Base-by-base conservation (phyloP, 2,113 vertebrate species). In the Plecturocebus donacophilus region DNA sequence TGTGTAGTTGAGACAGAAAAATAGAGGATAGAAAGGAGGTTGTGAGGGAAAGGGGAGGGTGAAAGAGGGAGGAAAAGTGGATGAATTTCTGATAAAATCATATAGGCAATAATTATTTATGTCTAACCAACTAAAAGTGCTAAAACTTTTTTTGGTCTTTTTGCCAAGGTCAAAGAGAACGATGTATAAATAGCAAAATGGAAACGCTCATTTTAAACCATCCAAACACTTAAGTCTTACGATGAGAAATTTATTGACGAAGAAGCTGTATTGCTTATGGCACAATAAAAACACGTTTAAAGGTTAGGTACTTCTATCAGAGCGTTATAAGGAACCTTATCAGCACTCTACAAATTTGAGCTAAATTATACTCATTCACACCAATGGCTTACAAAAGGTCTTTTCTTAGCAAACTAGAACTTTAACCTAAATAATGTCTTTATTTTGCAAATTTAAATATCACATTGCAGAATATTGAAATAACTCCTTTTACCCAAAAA, bases 91-190 rank as follows among this genome's bases (percentile, higher is more conserved):
- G 64, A 7, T 54, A 84, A 90, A 89, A 25, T 85, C 11, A 52
- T 4, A 85, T 54, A 90, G n/a, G 9, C 70, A 61, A 5, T 94
- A 90, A 95, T 49, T 73, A 32, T 90, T 94, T 96, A 85, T 77
- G 42, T 95, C 42, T 90, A 95, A 85, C 45, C 68, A 66, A 58
- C 66, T 73, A 52, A 83, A 96, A 92, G 32, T 80, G 6, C 58
- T 87, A 35, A 88, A 89, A 64, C 6, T 87, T 85, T 76, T 68
- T 90, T 71, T 56, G 30, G 2, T 73, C 66, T 95, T 87, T 76
- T 96, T 96, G 14, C 71, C 94, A 97, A 97, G 96, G 97, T 98
- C 97, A 97, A 82, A 95, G 79, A 58, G 42, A 49, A 95, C 12
- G 35, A 87, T 8, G 0, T 90, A 68, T 94, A 93, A 96, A 96